Base-by-base conservation (phyloP, 2,888 invertebrate genomes). In the Junonia oenone region DNA sequence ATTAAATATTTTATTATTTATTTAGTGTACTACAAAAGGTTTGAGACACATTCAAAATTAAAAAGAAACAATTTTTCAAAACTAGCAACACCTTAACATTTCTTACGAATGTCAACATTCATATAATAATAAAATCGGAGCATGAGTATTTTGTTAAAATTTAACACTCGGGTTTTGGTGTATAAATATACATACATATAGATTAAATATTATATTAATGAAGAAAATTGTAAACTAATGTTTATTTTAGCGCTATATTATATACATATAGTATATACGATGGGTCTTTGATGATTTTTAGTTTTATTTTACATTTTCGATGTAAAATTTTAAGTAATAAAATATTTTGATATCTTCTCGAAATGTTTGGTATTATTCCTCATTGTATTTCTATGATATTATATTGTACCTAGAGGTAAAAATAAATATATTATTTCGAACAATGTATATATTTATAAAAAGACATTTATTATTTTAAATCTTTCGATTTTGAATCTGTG, bases 201-300 rank as follows among this genome's bases (percentile, higher is more conserved):
- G 59, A 62, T 60, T 63, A 63, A 62, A 65, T 67, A 64, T 17
- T 68, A 68, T 65, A 66, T 61, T 64, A 63, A 66, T 63, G 64
- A 48, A 46, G 8, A 27, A 68, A 66, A 68, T 59, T 74, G 70
- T 75, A 72, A 72, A 75, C 66, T 73, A 69, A 74, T 70, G 64
- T 63, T 68, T 68, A 72, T 58, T 63, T 57, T 72, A 75, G 73
- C 58, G 61, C 62, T 69, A 22, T 22, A 66, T 64, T 58, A 11
- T 47, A 48, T 48, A 51, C 60, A 51, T 51, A 62, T 47, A 55
- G 57, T 53, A 46, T 61, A 63, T 58, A 63, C 54, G 52, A 60
- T 65, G 26, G 43, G 6, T n/a, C 13, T 26, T 43, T 43, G 8
- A 26, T 43, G 22, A 43, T 13, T 8, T 13, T 2, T 13, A 13